Conservation (phyloP, 2,797 vertebrate species). For the Corythornis leucogaster region DNA sequence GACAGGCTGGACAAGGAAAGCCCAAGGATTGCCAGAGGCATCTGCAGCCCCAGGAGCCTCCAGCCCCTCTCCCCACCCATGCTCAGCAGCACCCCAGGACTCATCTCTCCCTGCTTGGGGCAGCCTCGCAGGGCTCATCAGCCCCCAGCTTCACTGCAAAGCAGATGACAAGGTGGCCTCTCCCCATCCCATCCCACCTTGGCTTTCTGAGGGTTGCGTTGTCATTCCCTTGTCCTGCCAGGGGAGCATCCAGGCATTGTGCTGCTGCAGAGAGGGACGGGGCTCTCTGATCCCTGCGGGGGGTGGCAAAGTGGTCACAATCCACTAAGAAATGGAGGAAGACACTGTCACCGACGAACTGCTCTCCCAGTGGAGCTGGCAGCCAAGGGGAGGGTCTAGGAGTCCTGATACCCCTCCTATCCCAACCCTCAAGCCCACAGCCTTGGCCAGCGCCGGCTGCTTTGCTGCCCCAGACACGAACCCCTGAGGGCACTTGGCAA, state of each 20-base stretch:
- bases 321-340: not conserved
- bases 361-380: not conserved
- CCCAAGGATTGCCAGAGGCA: accelerated
- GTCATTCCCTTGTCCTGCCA: accelerated
- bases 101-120: not conserved
- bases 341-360: accelerated
- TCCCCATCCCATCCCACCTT: not conserved
- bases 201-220: not conserved
- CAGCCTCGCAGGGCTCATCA: not conserved
- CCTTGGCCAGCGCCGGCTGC: accelerated
- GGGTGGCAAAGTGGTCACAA: accelerated
- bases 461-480: not conserved
- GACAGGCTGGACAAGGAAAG: not conserved
- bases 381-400: not conserved
- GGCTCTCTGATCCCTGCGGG: not conserved
- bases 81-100: not conserved
- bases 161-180: not conserved
- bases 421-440: accelerated
- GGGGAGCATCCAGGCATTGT: accelerated
- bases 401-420: not conserved
- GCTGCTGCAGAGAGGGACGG: not conserved
- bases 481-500: not conserved
- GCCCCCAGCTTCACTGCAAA: not conserved
- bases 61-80: accelerated
- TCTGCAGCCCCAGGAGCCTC: not conserved